Conservation (phyloP, 1,140 invertebrate species). For the Bombus breviceps region DNA sequence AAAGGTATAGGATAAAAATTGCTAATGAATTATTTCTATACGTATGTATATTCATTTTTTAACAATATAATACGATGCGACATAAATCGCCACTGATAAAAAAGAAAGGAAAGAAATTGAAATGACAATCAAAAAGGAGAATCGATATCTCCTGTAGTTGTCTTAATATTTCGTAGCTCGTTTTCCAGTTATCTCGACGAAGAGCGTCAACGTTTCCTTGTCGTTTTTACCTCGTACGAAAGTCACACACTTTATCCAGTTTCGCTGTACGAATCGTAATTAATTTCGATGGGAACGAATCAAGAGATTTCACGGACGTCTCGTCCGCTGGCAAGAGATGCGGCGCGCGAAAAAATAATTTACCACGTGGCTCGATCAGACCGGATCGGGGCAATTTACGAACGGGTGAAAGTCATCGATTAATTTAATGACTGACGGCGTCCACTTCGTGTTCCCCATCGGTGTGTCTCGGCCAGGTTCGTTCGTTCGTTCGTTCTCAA, state of each 20-base stretch:
- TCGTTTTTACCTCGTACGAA: not conserved
- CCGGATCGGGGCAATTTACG: conserved; percentile 25
- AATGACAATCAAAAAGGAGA: not conserved
- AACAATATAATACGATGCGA: not conserved
- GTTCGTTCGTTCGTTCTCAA: not conserved
- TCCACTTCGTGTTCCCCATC: not conserved
- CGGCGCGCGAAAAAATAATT: conserved; percentile 16
- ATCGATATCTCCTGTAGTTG: not conserved
- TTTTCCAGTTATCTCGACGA: not conserved
- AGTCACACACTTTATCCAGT: not conserved
- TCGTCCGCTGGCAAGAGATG: not conserved
- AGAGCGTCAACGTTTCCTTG: not conserved
- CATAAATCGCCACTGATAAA: not conserved
- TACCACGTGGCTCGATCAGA: not conserved
- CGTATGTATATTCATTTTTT: too few species aligned
- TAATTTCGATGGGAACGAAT: conserved; percentile 40
- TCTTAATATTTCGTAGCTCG: not conserved
- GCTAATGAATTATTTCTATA: too few species aligned
- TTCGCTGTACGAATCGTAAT: not conserved
- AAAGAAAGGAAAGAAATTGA: not conserved
- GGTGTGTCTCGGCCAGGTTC: too few species aligned
- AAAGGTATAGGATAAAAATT: too few species aligned
- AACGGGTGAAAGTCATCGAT: conserved; percentile 42
- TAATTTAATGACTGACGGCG: conserved; percentile 21
- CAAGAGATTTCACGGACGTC: conserved; percentile 28